Evolutionary conservation across 2,113 vertebrate species (phyloP).

Genomic region (Trichomycterus rosablanca): DNA sequence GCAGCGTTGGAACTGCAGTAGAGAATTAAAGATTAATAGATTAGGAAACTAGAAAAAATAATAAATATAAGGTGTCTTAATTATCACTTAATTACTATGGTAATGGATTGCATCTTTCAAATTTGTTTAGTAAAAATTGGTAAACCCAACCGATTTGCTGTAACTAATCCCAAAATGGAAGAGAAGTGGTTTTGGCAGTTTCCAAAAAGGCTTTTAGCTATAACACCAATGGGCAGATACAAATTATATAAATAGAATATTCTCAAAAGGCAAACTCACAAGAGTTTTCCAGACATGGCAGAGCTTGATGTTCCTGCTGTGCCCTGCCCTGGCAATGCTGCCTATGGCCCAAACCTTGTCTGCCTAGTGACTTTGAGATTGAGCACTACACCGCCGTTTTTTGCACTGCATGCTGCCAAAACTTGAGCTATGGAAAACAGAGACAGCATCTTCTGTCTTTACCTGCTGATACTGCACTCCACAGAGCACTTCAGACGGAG

Average conservation of each 20-base stretch:
- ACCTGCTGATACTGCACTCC: not conserved
- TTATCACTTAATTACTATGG: too few relatives aligned
- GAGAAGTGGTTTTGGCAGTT: not conserved
- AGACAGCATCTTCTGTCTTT: slow-evolving; percentile 3
- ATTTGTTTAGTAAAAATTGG: too few relatives aligned
- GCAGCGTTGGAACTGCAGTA: too few relatives aligned
- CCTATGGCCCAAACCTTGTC: slow-evolving; percentile 36
- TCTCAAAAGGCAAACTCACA: not conserved
- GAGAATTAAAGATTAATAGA: too few relatives aligned
- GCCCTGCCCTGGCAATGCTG: slow-evolving; percentile 23
- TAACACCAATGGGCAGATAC: not conserved
- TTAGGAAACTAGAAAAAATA: too few relatives aligned
- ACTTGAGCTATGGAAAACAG: slow-evolving; percentile 32
- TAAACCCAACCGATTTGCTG: too few relatives aligned
- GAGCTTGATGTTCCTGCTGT: slow-evolving; percentile 20
- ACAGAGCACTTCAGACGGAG: not conserved
- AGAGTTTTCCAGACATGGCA: slow-evolving; percentile 33
- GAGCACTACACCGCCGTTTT: slow-evolving; percentile 27
- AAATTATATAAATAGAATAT: slow-evolving; percentile 3
- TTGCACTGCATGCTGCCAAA: slow-evolving; percentile 27
- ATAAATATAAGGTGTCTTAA: too few relatives aligned
- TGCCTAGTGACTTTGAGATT: slow-evolving; percentile 39
- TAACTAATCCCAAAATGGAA: too few relatives aligned
- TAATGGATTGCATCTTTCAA: too few relatives aligned
- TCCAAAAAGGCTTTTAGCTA: not conserved